Base-by-base conservation (phyloP, 2,888 invertebrate species). In the Acleris sparsana region DNA sequence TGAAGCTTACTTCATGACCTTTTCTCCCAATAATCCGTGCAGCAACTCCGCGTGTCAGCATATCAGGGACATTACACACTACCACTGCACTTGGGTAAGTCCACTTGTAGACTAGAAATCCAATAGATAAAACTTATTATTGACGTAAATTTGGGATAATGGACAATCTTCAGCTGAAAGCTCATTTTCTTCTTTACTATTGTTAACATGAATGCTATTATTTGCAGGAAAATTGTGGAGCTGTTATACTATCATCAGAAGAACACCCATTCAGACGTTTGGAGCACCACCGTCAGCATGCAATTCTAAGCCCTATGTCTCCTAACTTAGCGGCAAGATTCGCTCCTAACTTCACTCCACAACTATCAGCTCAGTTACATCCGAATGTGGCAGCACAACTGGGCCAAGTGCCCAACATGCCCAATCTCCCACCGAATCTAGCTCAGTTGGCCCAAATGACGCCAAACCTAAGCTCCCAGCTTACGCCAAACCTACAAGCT, bases 221-320 rank as follows among this genome's bases (percentile, higher is more conserved):
- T 70, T 87, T 88, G 6, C 83, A 95, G 95, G 97, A 97, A 78
- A 96, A 96, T 75, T 97, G 97, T 76, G 94, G 95, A 9, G 96
- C 96, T 74, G 95, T 96, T 0, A 95, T 97, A 61, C 89, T 96
- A 16, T 94, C 95, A 7, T 94, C 95, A 16, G 93, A 93, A 76
- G 97, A 97, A 74, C 96, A 96, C 70, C 96, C 96, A 0, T 97
- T 96, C 87, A 94, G 95, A 74, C 93, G 97, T 58, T 88, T 97
- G 33, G 97, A 97, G 75, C 97, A 98, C 78, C 97, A 97, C 84
- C 96, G 97, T 74, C 96, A 97, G 83, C 97, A 97, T 79, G 96
- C 96, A 68, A 95, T 95, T 75, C 92, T 95, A 6, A 93, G 94
- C 69, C 94, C 94, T 69, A 88, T 94, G 82, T 94, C 94, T 0